Conservation (phyloP, 92 coral and sea anemone genomes). For the Bergia puertoricense region DNA sequence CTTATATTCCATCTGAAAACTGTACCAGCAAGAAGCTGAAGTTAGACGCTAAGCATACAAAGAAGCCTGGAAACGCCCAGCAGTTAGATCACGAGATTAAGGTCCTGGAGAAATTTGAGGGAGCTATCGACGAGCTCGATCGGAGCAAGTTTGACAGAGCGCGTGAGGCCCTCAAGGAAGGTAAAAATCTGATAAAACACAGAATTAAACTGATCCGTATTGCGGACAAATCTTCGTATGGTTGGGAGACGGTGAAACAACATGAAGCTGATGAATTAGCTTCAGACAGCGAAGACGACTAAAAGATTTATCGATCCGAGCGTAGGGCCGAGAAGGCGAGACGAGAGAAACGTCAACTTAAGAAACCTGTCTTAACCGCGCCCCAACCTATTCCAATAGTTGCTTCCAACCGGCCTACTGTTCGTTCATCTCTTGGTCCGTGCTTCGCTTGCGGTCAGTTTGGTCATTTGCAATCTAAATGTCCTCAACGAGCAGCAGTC, state of each 20-base stretch:
- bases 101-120: constrained; percentile 9
- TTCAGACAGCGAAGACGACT: constrained; percentile 18
- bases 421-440: constrained; percentile 26
- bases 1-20: neutral
- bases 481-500: constrained; percentile 5
- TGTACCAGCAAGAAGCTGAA: neutral
- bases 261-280: constrained; percentile 39
- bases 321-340: constrained; percentile 11
- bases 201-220: neutral
- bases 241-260: constrained; percentile 39
- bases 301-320: constrained; percentile 29
- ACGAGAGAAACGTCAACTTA: neutral
- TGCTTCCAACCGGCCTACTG: neutral
- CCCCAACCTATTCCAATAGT: neutral
- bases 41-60: neutral
- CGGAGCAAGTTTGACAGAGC: constrained; percentile 20
- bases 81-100: constrained; percentile 5
- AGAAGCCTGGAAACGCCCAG: constrained; percentile 8
- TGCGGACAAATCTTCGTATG: constrained; percentile 28
- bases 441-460: constrained; percentile 25
- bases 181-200: neutral
- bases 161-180: neutral
- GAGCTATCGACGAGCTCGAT: neutral
- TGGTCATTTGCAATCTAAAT: constrained; percentile 32
- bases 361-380: neutral